Percentiles rank a stretch among this genome's conserved stretches.
These are phyloP conservation scores for Rattus norvegicus DNA, from an alignment of 2,113 vertebrate species.

Conservation along the genomic window DNA sequence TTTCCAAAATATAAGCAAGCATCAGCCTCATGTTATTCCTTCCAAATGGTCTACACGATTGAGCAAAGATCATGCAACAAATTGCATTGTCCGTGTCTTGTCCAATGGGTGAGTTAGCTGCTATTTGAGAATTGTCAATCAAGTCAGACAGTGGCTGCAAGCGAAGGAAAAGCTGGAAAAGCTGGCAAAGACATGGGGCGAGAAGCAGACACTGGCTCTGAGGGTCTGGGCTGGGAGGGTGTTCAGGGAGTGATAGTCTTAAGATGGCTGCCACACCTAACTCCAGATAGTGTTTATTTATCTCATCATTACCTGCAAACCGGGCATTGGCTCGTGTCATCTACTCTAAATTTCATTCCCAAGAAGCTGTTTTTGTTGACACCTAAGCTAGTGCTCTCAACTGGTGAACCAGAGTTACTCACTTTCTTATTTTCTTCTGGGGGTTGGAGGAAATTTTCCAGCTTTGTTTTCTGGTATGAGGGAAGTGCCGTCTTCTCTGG, in stretches of 20 bases:
- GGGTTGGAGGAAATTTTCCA: neutral
- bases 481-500: accelerated
- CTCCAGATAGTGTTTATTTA: neutral
- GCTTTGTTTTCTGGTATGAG: neutral
- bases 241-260: neutral
- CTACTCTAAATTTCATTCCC: neutral
- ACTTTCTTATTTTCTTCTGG: neutral
- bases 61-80: neutral
- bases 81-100: neutral
- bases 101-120: neutral
- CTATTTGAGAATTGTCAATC: neutral
- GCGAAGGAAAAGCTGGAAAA: neutral
- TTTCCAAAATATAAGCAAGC: conserved; percentile 31
- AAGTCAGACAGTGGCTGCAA: neutral
- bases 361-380: neutral
- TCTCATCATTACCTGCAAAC: neutral
- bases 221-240: accelerated
- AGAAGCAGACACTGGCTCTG: neutral
- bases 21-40: neutral
- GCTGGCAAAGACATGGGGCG: neutral
- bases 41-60: neutral
- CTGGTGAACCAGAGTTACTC: neutral
- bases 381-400: neutral
- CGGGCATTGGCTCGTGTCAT: neutral
- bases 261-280: neutral